Evolutionary conservation across 2,888 invertebrate genomes (phyloP), one percentile per base, ranked within the genome.

Genomic region (Mylabris sibirica): DNA sequence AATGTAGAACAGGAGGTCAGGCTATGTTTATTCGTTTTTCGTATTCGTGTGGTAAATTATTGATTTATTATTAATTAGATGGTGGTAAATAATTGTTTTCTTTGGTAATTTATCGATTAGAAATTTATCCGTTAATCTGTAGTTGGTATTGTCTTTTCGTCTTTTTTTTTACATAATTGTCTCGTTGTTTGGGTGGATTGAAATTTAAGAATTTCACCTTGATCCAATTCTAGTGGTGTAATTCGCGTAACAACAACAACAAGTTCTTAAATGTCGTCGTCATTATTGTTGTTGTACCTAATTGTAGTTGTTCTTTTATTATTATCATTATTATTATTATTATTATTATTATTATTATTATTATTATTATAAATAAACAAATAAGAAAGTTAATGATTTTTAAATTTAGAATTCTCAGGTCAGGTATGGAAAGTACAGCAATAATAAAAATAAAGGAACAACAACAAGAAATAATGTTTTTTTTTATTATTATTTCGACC

Each of bases 221-320:
- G 67, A 67, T 64, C 67, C 64, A 60, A 64, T 63, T 64, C 38
- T 14, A 34, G 30, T 49, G 60, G 22, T 49, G 9, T 49, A 62
- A 49, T 49, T 49, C 20, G 20, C 49, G 20, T 35, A 66, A 66
- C 44, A 59, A 67, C 67, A 66, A 66, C 44, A 59, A 67, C 67
- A 62, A 62, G 66, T 64, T 67, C 26, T 64, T 64, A 66, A 66
- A 66, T 66, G 66, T 66, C 60, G 66, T 38, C 11, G 20, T 49
- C 11, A 20, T 41, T 41, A n/a, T 30, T 30, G 30, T 30, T 30
- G 30, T 4, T 30, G 30, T 30, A n/a, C n/a, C n/a, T n/a, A 30
- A 30, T 30, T 30, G 30, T 30, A 30, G 8, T 6, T 30, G n/a
- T n/a, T n/a, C n/a, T 35, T 1, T 41, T 41, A 4, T 49, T 49